Evolutionary conservation across 1,140 invertebrate genomes (phyloP).

Genomic region (Pygmarrhopalites habei): DNA sequence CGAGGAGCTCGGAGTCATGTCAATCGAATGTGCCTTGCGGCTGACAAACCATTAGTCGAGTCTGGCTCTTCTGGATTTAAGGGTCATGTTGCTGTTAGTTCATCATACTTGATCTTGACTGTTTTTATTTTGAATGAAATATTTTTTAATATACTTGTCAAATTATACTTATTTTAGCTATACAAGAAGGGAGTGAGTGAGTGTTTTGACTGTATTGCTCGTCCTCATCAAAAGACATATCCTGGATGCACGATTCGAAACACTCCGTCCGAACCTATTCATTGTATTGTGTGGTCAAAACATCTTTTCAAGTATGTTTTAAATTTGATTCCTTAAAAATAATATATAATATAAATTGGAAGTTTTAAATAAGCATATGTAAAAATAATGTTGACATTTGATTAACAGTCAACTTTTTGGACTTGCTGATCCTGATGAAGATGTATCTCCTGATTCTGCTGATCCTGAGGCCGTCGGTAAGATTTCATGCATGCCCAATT

Average conservation of each 20-base stretch:
- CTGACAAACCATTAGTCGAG: slow-evolving; percentile 87
- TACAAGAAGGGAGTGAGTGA: slow-evolving; percentile 83
- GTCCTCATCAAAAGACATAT: slow-evolving; percentile 83
- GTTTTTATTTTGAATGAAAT: slow-evolving; percentile 10
- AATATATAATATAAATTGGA: too few relatives aligned
- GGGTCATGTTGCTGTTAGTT: slow-evolving; percentile 66
- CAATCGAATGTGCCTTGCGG: slow-evolving; percentile 96
- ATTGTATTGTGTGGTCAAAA: slow-evolving; percentile 99
- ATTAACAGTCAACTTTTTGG: slow-evolving; percentile 98
- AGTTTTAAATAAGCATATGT: too few relatives aligned
- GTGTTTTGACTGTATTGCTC: slow-evolving; percentile 95
- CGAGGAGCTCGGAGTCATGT: slow-evolving; percentile 93
- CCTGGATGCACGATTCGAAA: slow-evolving; percentile 98
- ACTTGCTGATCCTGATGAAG: slow-evolving; percentile 89
- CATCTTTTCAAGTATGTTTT: slow-evolving; percentile 84
- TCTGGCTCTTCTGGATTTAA: slow-evolving; percentile 94
- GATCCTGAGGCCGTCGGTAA: slow-evolving; percentile 74
- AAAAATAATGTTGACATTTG: too few relatives aligned
- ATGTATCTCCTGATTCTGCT: slow-evolving; percentile 93
- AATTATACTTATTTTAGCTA: slow-evolving; percentile 53
- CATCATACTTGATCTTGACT: slow-evolving; percentile 2
- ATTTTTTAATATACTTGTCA: background rate
- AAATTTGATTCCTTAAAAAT: background rate
- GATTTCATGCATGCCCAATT: background rate
- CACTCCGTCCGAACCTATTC: slow-evolving; percentile 98